Percentiles rank a stretch among this genome's conserved stretches.
These are phyloP conservation scores for Nomada flava DNA, from an alignment of 2,888 invertebrate genomes.

Conservation along the genomic window DNA sequence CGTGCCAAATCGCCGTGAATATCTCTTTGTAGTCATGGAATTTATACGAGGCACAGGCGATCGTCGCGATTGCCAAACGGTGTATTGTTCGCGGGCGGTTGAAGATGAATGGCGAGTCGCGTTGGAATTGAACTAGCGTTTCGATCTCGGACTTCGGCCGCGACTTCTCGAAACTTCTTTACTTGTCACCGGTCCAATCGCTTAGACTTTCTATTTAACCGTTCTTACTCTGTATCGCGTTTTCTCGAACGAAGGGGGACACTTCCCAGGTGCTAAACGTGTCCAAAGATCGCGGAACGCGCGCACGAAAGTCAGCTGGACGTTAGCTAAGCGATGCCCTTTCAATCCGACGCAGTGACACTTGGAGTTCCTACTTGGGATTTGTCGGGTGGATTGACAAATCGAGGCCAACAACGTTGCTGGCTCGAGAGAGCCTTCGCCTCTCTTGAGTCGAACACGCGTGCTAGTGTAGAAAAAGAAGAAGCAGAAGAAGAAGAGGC, in stretches of 20 bases:
- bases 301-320: constrained; percentile 50
- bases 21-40: constrained; percentile 10
- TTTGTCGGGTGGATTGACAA: constrained; percentile 74
- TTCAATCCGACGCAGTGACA: constrained; percentile 62
- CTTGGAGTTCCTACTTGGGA: constrained; percentile 70
- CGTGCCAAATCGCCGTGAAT: constrained; percentile 22
- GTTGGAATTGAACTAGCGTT: not conserved
- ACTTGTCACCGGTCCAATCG: too few relatives aligned
- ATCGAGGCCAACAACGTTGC: constrained; percentile 71
- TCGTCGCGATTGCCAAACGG: constrained; percentile 23
- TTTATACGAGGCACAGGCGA: constrained; percentile 12
- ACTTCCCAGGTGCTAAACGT: constrained; percentile 12
- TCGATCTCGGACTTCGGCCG: not conserved
- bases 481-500: constrained; percentile 5
- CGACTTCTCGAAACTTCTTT: too few relatives aligned
- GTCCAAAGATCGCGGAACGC: constrained; percentile 43
- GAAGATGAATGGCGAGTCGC: constrained; percentile 17
- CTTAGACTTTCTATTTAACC: too few relatives aligned
- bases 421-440: constrained; percentile 54
- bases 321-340: constrained; percentile 55
- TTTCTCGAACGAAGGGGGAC: too few relatives aligned
- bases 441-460: constrained; percentile 38
- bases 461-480: not conserved
- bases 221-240: too few relatives aligned
- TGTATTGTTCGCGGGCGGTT: constrained; percentile 13